These are phyloP conservation scores for Lycocorax pyrrhopterus DNA, from an alignment of 2,113 vertebrate genomes.

Conservation along the genomic window DNA sequence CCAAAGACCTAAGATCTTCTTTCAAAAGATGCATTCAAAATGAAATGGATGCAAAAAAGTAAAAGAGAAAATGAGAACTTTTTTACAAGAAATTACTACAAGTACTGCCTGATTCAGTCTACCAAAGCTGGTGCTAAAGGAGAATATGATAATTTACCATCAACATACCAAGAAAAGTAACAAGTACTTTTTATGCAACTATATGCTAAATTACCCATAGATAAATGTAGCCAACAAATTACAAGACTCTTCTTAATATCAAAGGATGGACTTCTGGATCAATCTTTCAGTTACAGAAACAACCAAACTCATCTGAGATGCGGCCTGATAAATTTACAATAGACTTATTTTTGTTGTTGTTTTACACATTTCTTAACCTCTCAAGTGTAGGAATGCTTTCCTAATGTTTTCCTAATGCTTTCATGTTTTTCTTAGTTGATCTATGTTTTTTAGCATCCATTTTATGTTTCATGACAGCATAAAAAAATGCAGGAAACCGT, in stretches of 20 bases:
- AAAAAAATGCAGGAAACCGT: slow-evolving; percentile 24
- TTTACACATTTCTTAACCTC: neutral
- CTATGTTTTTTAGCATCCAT: neutral
- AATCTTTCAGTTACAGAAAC: neutral
- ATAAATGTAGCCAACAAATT: neutral
- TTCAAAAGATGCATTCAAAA: neutral
- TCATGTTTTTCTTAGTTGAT: slow-evolving; percentile 21
- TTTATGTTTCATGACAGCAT: neutral
- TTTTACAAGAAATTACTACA: neutral
- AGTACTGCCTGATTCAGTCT: neutral
- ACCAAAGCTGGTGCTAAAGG: neutral
- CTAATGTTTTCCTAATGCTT: slow-evolving; percentile 8
- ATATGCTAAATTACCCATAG: neutral
- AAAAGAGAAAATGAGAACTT: neutral
- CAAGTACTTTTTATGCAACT: neutral
- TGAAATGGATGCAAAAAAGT: neutral
- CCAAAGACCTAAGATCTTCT: neutral
- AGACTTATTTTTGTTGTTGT: neutral
- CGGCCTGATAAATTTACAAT: neutral
- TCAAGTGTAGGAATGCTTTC: neutral
- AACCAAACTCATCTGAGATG: neutral
- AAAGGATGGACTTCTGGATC: neutral
- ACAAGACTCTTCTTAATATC: neutral
- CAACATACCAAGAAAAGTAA: neutral
- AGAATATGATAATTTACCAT: neutral